phyloP scores from a whole-genome alignment of 2,113 vertebrate species.

The Lagopus leucura region DNA sequence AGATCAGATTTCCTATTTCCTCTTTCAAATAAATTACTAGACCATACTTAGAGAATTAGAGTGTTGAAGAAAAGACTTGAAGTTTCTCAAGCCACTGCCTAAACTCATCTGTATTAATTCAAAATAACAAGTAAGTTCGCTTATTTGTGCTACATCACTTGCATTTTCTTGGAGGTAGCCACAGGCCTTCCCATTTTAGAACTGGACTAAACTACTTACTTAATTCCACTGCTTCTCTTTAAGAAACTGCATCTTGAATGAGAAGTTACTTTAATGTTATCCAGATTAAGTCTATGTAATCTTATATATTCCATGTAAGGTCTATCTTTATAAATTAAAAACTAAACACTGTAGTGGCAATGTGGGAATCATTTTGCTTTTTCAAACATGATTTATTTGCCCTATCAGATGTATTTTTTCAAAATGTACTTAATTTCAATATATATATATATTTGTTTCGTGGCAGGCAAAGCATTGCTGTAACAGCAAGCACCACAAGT shows the following conservation, averaged over 20 bases:
- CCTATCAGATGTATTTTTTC: neutral
- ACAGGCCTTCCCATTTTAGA: neutral
- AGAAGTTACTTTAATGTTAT: neutral
- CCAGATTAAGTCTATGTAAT: neutral
- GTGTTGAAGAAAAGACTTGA: neutral
- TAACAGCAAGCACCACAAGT: neutral
- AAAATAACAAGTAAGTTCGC: neutral
- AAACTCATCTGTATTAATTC: neutral
- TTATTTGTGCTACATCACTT: neutral
- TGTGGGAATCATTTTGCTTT: neutral
- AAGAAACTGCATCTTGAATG: neutral
- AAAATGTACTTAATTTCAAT: neutral
- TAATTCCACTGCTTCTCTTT: neutral
- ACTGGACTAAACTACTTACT: neutral
- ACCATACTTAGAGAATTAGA: neutral
- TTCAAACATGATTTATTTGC: neutral
- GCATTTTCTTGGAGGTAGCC: neutral
- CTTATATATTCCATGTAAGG: neutral
- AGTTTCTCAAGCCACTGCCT: neutral
- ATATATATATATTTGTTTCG: neutral
- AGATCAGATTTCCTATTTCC: neutral
- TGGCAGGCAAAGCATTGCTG: neutral
- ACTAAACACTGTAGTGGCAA: neutral
- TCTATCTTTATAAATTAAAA: neutral
- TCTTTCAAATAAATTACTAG: neutral